A percentile compares a stretch with the other conserved stretches of the same genome.
phyloP scores from a whole-genome alignment of 2,888 invertebrate species.

The Muschampia plurimacula region DNA sequence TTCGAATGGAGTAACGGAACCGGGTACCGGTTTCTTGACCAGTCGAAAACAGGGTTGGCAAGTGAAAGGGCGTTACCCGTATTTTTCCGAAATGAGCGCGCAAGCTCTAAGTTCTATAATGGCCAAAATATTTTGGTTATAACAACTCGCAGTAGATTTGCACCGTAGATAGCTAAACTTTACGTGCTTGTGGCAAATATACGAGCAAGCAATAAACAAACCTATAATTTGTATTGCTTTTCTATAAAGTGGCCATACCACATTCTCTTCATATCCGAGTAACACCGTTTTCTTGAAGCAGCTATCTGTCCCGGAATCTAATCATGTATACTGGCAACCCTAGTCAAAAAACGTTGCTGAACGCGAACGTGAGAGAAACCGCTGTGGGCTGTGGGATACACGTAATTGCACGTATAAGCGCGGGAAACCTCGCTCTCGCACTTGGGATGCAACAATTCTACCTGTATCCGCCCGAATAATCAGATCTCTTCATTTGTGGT shows the following conservation, averaged over 20 bases:
- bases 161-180: too few species aligned
- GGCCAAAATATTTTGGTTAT: background rate
- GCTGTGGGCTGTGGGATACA: conserved; percentile 28
- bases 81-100: background rate
- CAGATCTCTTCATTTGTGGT: conserved; percentile 16
- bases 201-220: too few species aligned
- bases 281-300: background rate
- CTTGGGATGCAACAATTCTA: conserved; percentile 36
- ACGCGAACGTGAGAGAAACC: conserved; percentile 46
- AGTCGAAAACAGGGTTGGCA: conserved; percentile 47
- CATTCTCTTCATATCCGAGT: too few species aligned
- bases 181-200: too few species aligned
- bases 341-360: conserved; percentile 56
- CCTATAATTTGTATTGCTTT: too few species aligned
- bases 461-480: conserved; percentile 20
- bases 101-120: background rate
- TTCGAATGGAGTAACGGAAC: conserved; percentile 55
- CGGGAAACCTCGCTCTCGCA: conserved; percentile 40
- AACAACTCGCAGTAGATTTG: too few species aligned
- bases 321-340: background rate
- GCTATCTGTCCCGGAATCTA: background rate
- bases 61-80: background rate
- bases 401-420: conserved; percentile 12
- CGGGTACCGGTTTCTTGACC: conserved; percentile 55
- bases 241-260: too few species aligned